Evolutionary conservation across 2,888 invertebrate species (phyloP).

Genomic region (Cephus pygmeus): DNA sequence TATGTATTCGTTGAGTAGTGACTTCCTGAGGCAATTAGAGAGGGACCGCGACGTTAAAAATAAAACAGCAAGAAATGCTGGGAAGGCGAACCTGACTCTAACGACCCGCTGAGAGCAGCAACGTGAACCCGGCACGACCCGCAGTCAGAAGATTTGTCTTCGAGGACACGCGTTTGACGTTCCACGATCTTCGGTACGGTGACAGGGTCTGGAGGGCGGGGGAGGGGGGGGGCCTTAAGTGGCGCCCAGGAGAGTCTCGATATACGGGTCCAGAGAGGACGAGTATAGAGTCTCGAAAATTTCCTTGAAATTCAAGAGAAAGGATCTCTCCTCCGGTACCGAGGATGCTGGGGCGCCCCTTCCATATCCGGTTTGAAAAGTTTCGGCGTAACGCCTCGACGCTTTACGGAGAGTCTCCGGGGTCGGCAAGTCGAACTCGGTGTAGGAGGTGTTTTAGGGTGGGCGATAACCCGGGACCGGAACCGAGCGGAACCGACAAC

Average conservation of each 20-base stretch:
- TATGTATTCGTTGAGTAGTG: constrained; percentile 38
- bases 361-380: not conserved
- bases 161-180: constrained; percentile 52
- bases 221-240: not conserved
- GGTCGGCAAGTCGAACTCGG: not conserved
- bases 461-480: constrained; percentile 46
- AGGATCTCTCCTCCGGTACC: not conserved
- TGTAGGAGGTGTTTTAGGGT: constrained; percentile 42
- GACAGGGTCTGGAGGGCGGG: constrained; percentile 24
- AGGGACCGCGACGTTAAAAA: constrained; percentile 35
- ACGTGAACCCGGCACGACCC: constrained; percentile 36
- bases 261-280: not conserved
- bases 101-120: constrained; percentile 55
- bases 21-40: constrained; percentile 39
- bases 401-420: not conserved
- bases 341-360: not conserved
- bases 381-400: not conserved
- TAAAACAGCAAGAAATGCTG: constrained; percentile 35
- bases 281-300: not conserved
- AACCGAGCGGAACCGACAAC: constrained; percentile 33
- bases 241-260: not conserved
- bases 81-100: constrained; percentile 32
- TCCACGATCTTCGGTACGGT: constrained; percentile 48
- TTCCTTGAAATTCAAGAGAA: not conserved
- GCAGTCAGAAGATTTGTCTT: constrained; percentile 53